phyloP scores from a whole-genome alignment of 2,888 invertebrate genomes.

The Pyrrhia umbra region DNA sequence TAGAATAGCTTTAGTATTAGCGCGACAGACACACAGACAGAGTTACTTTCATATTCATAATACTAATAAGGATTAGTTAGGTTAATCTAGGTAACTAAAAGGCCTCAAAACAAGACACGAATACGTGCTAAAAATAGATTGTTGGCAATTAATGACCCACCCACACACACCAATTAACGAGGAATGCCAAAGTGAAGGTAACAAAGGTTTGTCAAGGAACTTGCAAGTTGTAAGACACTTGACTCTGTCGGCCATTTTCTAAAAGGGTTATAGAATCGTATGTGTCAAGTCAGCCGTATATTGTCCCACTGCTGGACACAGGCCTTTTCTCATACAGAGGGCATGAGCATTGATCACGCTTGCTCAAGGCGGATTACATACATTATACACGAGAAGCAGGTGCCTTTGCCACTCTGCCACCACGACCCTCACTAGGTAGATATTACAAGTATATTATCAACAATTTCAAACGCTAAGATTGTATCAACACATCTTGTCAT shows the following conservation, averaged over 20 bases:
- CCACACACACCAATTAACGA: background rate
- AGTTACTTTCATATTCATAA: too few relatives aligned
- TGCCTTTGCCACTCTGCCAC: background rate
- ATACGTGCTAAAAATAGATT: background rate
- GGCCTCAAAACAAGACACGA: too few relatives aligned
- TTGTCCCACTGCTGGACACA: too few relatives aligned
- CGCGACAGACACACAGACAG: too few relatives aligned
- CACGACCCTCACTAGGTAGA: background rate
- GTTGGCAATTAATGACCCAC: background rate
- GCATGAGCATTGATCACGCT: too few relatives aligned
- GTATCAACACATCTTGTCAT: constrained; percentile 44
- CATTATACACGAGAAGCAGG: too few relatives aligned
- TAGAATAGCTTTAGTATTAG: too few relatives aligned
- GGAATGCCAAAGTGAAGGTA: background rate
- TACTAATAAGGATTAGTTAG: too few relatives aligned
- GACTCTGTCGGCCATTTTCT: background rate
- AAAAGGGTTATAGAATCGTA: background rate
- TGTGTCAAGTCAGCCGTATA: background rate
- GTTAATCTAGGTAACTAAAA: too few relatives aligned
- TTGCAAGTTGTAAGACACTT: background rate
- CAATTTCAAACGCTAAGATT: constrained; percentile 8
- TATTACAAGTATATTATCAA: background rate
- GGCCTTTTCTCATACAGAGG: too few relatives aligned
- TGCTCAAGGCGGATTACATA: too few relatives aligned
- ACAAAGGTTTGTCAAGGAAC: background rate